Percentiles rank a stretch among this genome's conserved stretches.
Evolutionary conservation across 2,113 vertebrate genomes (phyloP).

Genomic region (Thunnus thynnus): DNA sequence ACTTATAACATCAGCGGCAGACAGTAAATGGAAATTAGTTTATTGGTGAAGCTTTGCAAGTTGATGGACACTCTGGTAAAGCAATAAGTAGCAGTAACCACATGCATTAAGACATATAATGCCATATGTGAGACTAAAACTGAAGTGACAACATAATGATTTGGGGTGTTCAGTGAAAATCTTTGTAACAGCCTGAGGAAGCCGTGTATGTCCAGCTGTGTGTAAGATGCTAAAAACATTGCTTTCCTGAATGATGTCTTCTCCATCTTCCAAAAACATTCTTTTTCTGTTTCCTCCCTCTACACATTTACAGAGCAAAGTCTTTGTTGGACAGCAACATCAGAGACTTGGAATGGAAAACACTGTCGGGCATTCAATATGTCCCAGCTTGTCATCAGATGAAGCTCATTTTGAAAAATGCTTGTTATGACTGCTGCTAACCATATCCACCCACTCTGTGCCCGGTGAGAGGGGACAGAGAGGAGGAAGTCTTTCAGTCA

Average conservation of each 20-base stretch:
- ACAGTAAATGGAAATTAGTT: constrained; percentile 71
- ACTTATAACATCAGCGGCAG: constrained; percentile 54
- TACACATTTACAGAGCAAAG: constrained; percentile 31
- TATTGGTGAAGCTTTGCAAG: constrained; percentile 62
- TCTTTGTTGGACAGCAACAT: constrained; percentile 62
- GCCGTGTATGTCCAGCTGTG: constrained; percentile 48
- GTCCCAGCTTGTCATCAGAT: constrained; percentile 74
- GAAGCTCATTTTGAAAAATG: constrained; percentile 76
- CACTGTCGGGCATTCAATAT: constrained; percentile 68
- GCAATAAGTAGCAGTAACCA: constrained; percentile 66
- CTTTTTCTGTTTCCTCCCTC: constrained; percentile 43
- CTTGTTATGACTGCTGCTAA: constrained; percentile 76
- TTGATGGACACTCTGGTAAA: constrained; percentile 67
- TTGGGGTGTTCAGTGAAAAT: constrained; percentile 62
- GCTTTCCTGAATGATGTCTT: constrained; percentile 38
- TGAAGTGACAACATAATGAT: constrained; percentile 77
- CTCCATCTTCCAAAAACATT: constrained; percentile 42
- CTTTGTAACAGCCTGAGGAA: constrained; percentile 57
- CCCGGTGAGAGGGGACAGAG: constrained; percentile 60
- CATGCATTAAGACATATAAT: constrained; percentile 56
- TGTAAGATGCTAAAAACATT: constrained; percentile 42
- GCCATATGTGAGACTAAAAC: constrained; percentile 61
- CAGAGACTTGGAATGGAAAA: constrained; percentile 67
- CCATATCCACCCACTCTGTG: constrained; percentile 70
- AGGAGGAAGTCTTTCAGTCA: constrained; percentile 73